phyloP scores from a whole-genome alignment of 2,113 vertebrate species.

The Austrofundulus limnaeus region DNA sequence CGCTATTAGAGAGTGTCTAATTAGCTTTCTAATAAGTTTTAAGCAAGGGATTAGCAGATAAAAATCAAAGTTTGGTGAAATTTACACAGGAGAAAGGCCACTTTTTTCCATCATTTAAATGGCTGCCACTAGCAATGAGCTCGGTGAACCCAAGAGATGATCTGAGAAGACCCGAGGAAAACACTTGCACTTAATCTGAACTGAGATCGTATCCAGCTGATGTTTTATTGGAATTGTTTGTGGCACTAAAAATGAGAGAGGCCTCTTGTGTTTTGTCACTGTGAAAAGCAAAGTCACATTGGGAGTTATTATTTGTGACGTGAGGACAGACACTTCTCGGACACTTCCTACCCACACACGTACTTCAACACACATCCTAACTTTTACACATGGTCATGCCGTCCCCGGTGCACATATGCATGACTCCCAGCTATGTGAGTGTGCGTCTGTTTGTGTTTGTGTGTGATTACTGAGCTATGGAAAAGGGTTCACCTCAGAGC shows the following conservation, averaged over 20 bases:
- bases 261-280: conserved; percentile 79
- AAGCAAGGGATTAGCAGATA: conserved; percentile 74
- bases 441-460: conserved; percentile 49
- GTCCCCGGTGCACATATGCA: conserved; percentile 60
- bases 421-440: conserved; percentile 48
- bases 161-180: conserved; percentile 19
- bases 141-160: conserved; percentile 24
- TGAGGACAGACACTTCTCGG: conserved; percentile 79
- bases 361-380: conserved; percentile 37
- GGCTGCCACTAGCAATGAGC: conserved; percentile 40
- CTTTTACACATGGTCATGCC: conserved; percentile 56
- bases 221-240: conserved; percentile 30
- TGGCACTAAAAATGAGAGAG: conserved; percentile 71
- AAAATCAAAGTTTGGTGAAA: conserved; percentile 54
- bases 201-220: not conserved
- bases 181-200: conserved; percentile 21
- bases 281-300: conserved; percentile 82
- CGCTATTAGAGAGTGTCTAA: conserved; percentile 60
- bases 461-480: conserved; percentile 65
- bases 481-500: conserved; percentile 57
- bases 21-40: conserved; percentile 76
- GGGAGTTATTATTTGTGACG: conserved; percentile 91
- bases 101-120: conserved; percentile 25
- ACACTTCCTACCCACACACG: conserved; percentile 33
- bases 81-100: conserved; percentile 55